Conservation (phyloP, 2,888 invertebrate species). For the Rhopalosiphum nymphaeae region DNA sequence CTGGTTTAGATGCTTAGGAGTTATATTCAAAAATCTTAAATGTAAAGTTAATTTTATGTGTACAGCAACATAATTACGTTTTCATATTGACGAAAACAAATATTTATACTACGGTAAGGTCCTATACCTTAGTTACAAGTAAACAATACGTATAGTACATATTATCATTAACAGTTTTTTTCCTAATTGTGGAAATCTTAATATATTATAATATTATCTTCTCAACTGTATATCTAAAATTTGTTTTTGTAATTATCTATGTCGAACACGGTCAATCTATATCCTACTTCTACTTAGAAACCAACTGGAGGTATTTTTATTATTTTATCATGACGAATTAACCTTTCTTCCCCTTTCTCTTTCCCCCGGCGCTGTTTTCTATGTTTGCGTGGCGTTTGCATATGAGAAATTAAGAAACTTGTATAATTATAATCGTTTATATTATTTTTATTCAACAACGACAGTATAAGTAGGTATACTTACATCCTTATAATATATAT, state of each 20-base stretch:
- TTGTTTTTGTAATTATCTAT: neutral
- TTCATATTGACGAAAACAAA: neutral
- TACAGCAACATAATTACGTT: neutral
- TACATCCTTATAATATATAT: neutral
- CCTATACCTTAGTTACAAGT: neutral
- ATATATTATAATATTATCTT: neutral
- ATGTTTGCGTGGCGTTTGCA: too few relatives aligned
- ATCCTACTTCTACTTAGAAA: slow-evolving; percentile 36
- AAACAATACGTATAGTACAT: neutral
- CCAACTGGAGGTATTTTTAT: slow-evolving; percentile 11
- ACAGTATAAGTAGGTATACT: neutral
- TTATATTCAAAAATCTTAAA: neutral
- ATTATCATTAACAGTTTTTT: neutral
- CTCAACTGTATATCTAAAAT: neutral
- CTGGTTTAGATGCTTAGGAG: neutral
- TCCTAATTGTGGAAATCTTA: neutral
- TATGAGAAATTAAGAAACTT: too few relatives aligned
- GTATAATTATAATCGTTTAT: neutral
- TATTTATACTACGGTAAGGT: neutral
- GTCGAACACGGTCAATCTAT: slow-evolving; percentile 21
- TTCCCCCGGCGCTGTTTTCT: slow-evolving; percentile 22
- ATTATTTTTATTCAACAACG: neutral
- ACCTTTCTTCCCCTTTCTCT: slow-evolving; percentile 48
- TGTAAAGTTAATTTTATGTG: neutral
- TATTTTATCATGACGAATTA: slow-evolving; percentile 40